Evolutionary conservation across 2,797 vertebrate species (phyloP).

Genomic region (Mormyrops boulengeri): DNA sequence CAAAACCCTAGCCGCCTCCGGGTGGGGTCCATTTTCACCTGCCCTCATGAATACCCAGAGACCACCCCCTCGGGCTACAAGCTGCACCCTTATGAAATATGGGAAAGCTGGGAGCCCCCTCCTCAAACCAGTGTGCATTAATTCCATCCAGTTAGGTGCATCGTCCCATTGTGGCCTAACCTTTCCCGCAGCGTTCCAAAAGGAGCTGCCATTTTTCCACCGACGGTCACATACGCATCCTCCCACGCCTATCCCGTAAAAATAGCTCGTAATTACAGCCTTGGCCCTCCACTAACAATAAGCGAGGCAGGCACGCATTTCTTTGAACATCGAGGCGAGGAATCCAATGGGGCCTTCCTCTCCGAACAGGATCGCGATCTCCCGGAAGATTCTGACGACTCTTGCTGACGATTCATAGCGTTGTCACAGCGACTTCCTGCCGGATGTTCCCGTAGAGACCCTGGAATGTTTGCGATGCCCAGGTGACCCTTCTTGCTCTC

Average conservation of each 20-base stretch:
- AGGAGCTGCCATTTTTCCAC: background rate
- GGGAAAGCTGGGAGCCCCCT: background rate
- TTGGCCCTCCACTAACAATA: slow-evolving; percentile 41
- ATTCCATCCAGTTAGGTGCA: background rate
- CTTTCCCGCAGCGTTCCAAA: background rate
- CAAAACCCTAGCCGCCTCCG: background rate
- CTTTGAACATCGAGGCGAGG: slow-evolving; percentile 21
- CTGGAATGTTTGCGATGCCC: background rate
- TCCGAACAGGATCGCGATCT: background rate
- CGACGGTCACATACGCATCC: background rate
- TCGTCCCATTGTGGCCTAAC: slow-evolving; percentile 16
- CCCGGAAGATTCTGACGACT: background rate
- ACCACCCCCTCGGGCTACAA: background rate
- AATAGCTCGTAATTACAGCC: slow-evolving; percentile 48
- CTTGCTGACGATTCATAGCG: background rate
- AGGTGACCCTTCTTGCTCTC: background rate
- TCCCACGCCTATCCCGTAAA: slow-evolving; percentile 31
- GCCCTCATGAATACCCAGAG: background rate
- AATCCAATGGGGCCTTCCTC: background rate
- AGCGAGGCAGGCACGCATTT: slow-evolving; percentile 25
- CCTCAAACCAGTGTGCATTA: background rate
- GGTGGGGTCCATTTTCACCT: background rate
- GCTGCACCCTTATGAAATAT: background rate
- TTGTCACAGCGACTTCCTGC: background rate
- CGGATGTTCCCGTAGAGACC: background rate